A percentile compares a stretch with the other conserved stretches of the same genome.
Evolutionary conservation across 2,113 vertebrate genomes (phyloP).

Genomic region (Gyps fulvus): DNA sequence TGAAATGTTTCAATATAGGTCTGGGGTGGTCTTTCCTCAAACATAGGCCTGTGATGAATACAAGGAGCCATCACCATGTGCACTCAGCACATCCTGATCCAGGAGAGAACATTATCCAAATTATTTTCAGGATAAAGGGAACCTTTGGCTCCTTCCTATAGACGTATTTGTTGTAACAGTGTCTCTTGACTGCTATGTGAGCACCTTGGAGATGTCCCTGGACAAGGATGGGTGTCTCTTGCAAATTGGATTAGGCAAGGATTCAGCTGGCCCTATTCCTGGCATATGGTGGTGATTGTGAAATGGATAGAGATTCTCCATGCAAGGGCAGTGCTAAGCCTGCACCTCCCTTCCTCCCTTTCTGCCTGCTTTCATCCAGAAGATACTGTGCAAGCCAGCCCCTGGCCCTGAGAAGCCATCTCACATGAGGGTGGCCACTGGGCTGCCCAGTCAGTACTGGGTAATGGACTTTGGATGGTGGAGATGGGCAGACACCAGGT

Average conservation of each 20-base stretch:
- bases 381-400: not conserved
- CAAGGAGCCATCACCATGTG: not conserved
- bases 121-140: not conserved
- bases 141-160: not conserved
- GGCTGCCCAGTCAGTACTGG: not conserved
- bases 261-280: not conserved
- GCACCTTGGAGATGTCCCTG: not conserved
- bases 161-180: not conserved
- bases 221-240: not conserved
- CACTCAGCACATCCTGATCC: not conserved
- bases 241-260: not conserved
- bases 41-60: not conserved
- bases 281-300: not conserved
- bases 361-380: not conserved
- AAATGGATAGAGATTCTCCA: not conserved
- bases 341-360: not conserved
- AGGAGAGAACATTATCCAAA: not conserved
- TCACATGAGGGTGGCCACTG: not conserved
- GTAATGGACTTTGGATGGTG: not conserved
- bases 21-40: not conserved
- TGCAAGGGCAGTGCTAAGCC: not conserved
- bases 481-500: not conserved
- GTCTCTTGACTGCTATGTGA: not conserved
- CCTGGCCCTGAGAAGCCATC: not conserved
- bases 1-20: not conserved